Percentiles rank a stretch among this genome's conserved stretches.
Conservation (phyloP, 2,888 invertebrate genomes). For the Linyphia triangularis region DNA sequence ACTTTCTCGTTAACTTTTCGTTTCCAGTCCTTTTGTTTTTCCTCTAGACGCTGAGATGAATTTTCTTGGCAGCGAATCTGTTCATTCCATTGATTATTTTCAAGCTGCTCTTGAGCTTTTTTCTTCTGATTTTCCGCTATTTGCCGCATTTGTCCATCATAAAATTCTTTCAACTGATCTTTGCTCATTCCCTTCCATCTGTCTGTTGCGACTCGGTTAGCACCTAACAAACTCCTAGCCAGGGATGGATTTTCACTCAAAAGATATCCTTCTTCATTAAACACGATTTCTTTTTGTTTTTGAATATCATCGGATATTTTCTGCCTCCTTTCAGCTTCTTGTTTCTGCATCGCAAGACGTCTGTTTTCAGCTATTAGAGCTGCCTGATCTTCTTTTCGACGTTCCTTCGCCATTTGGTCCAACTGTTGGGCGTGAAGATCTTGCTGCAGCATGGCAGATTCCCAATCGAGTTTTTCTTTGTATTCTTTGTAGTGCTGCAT, state of each 20-base stretch:
- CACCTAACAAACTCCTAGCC: constrained; percentile 88
- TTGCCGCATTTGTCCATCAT: constrained; percentile 87
- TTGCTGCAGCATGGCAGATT: constrained; percentile 80
- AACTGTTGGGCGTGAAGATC: constrained; percentile 82
- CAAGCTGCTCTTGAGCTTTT: background rate
- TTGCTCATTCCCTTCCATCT: constrained; percentile 89
- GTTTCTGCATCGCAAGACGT: constrained; percentile 82
- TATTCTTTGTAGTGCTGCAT: constrained; percentile 78
- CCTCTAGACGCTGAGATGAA: background rate
- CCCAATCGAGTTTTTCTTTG: constrained; percentile 79
- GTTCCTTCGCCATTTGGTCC: constrained; percentile 87
- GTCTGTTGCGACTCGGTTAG: constrained; percentile 82
- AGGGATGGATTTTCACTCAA: constrained; percentile 92
- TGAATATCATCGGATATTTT: constrained; percentile 86
- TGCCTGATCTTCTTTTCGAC: constrained; percentile 86
- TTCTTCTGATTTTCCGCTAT: constrained; percentile 84
- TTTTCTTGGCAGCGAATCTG: background rate
- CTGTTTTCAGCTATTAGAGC: constrained; percentile 88
- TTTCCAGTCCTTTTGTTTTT: background rate
- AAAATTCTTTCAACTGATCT: constrained; percentile 86
- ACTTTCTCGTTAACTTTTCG: background rate
- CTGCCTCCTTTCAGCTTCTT: constrained; percentile 81
- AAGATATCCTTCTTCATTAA: constrained; percentile 82
- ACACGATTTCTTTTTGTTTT: constrained; percentile 84
- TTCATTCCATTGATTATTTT: constrained; percentile 27